Conservation (phyloP, 2,888 invertebrate genomes). For the Pristionchus mayeri region DNA sequence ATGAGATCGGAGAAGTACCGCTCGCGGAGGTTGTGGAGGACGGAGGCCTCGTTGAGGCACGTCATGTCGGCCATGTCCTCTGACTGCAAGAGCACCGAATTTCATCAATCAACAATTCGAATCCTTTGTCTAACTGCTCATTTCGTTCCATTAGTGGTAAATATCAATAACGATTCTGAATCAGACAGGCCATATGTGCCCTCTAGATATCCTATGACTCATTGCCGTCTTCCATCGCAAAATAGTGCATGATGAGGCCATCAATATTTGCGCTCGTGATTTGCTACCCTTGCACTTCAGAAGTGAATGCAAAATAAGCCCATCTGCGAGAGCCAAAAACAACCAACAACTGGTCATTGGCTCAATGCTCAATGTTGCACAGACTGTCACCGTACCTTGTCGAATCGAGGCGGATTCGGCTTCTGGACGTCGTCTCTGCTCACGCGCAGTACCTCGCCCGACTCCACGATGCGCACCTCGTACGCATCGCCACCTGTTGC, state of each 20-base stretch:
- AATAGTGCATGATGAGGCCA: neutral
- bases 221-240: neutral
- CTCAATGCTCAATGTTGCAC: no score
- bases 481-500: constrained; percentile 47
- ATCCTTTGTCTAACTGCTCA: no score
- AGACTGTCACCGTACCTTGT: constrained; percentile 83
- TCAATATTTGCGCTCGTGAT: neutral
- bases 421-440: constrained; percentile 97
- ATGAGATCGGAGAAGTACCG: constrained; percentile 99
- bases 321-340: no score
- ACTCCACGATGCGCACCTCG: constrained; percentile 93
- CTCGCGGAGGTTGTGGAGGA: constrained; percentile 98
- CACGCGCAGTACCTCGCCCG: constrained; percentile 84
- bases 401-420: constrained; percentile 99
- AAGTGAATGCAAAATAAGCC: no score
- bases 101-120: neutral
- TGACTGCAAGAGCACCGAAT: no score
- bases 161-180: no score
- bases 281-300: no score
- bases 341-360: no score
- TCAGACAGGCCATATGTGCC: neutral
- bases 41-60: constrained; percentile 98
- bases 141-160: no score
- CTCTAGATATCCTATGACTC: neutral
- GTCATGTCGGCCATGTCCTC: constrained; percentile 99